Evolutionary conservation across 2,113 vertebrate genomes (phyloP), one percentile per base, ranked within the genome.

Genomic region (Phyllostomus hastatus): DNA sequence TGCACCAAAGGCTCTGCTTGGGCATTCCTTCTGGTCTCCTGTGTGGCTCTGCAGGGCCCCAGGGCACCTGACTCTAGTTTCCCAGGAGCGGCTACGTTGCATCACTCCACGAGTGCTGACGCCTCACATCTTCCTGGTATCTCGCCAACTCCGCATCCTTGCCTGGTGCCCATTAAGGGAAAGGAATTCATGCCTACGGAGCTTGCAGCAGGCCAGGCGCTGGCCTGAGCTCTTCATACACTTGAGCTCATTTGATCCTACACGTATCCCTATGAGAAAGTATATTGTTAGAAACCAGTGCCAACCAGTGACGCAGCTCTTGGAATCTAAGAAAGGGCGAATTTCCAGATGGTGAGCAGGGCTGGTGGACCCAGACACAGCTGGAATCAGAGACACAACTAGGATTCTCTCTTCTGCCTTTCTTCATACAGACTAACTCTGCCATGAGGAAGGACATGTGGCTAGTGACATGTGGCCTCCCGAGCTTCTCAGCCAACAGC

Each of bases 161-260:
- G 93, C 81, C 43, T 50, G 46, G 88, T 89, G 75, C 87, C 97
- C 96, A 93, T 96, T 95, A 97, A 96, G 96, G 95, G 94, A 96
- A 97, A 96, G 73, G 97, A 96, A 97, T 95, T 84, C 9, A 0
- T 69, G 82, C 35, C 78, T 38, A 24, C 69, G 24, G 69, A 67
- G 90, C 69, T 72, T 70, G 86, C 61, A 38, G 22, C 6, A n/a
- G 28, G 70, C 57, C 88, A 72, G 93, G 43, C 79, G 3, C 54
- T 31, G 8, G 54, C 20, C 75, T 48, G 46, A 31, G 90, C 0
- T 3, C 84, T 38, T 35, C 19, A 8, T n/a, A 52, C 35, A 5
- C 5, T 17, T 43, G 12, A 48, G 54, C 69, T 91, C 20, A 9
- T 76, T 57, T 4, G 33, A 31, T 35, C 43, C 66, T 41, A 6